These are phyloP conservation scores for Clanis bilineata DNA, from an alignment of 2,888 invertebrate species.

Conservation along the genomic window DNA sequence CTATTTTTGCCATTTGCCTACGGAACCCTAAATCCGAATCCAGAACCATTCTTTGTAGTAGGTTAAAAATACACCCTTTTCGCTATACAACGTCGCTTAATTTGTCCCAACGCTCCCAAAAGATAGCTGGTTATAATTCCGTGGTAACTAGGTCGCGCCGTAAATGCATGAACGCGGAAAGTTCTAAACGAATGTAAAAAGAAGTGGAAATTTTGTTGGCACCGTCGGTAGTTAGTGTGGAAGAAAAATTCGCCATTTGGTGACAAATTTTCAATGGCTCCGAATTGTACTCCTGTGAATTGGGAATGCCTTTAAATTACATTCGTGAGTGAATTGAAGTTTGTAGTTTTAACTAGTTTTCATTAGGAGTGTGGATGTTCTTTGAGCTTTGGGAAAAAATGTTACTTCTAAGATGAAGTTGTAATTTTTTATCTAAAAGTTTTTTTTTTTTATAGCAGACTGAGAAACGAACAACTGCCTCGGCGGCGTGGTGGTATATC, in stretches of 20 bases:
- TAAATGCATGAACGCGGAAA: background rate
- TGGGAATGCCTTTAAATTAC: background rate
- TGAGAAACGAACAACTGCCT: too few species aligned
- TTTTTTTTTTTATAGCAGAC: too few species aligned
- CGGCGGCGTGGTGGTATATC: too few species aligned
- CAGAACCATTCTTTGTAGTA: too few species aligned
- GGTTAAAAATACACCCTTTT: too few species aligned
- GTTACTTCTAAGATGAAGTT: too few species aligned
- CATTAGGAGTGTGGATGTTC: background rate
- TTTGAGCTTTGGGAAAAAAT: background rate
- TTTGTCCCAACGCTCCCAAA: too few species aligned
- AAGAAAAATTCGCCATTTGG: background rate
- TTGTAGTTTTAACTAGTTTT: background rate
- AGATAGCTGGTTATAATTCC: too few species aligned
- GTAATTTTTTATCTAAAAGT: too few species aligned
- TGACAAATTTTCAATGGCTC: conserved; percentile 14
- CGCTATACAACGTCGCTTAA: too few species aligned
- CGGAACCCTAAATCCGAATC: too few species aligned
- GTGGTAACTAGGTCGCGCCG: background rate
- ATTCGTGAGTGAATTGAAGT: conserved; percentile 4
- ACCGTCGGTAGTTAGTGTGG: background rate
- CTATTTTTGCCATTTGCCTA: too few species aligned
- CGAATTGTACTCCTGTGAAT: conserved; percentile 13
- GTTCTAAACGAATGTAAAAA: conserved; percentile 1
- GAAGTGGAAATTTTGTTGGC: background rate